phyloP scores from a whole-genome alignment of 92 coral and sea anemone species.

The Epizoanthus rinbou region DNA sequence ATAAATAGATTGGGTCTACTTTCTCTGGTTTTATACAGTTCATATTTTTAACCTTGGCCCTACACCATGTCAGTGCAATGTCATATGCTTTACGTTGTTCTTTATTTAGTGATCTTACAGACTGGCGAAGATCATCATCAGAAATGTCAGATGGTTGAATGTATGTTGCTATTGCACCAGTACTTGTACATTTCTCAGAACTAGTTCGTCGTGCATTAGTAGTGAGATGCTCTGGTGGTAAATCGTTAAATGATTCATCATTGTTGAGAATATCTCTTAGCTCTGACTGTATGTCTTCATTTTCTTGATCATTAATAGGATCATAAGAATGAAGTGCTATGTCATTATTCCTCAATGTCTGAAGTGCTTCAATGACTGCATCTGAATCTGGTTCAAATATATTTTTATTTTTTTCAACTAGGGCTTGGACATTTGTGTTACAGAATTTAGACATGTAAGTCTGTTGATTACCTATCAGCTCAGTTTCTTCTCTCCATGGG shows the following conservation, averaged over 20 bases:
- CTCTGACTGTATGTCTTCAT: conserved; percentile 53
- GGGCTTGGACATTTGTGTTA: not conserved
- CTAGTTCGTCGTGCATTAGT: no score
- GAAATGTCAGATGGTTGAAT: conserved; percentile 53
- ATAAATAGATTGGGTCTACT: conserved; percentile 58
- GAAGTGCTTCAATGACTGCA: conserved; percentile 49
- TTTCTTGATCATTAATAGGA: conserved; percentile 58
- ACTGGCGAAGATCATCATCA: conserved; percentile 55
- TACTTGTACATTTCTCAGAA: no score
- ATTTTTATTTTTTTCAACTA: no score
- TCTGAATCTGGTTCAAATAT: no score
- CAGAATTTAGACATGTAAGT: not conserved
- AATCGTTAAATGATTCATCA: conserved; percentile 53
- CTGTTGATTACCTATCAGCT: conserved; percentile 19
- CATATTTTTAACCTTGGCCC: conserved; percentile 59
- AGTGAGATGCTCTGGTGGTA: conserved; percentile 51
- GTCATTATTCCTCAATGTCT: conserved; percentile 47
- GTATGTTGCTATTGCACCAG: conserved; percentile 48
- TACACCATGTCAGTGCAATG: conserved; percentile 54
- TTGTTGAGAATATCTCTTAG: no score
- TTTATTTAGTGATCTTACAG: conserved; percentile 49
- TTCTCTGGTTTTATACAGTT: conserved; percentile 55
- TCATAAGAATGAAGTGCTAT: conserved; percentile 55
- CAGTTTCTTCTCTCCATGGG: conserved; percentile 29
- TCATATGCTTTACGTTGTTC: conserved; percentile 60